Conservation (phyloP, 2,113 vertebrate genomes). For the Australoheros scitulus region DNA sequence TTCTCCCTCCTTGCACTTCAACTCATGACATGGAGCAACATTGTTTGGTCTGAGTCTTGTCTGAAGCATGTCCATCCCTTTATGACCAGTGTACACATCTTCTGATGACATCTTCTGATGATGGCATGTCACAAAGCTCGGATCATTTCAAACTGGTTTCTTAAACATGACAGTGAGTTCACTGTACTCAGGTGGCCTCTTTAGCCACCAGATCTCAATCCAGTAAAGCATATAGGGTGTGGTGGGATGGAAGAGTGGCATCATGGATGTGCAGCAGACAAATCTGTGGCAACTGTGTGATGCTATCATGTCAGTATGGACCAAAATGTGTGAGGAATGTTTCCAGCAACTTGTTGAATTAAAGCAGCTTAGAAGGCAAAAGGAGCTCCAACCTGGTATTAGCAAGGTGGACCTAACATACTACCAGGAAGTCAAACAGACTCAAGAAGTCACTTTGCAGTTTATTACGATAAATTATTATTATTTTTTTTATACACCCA, state of each 20-base stretch:
- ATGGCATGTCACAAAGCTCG: not conserved
- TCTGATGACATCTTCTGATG: not conserved
- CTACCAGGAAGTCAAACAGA: conserved; percentile 46
- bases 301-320: not conserved
- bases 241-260: not conserved
- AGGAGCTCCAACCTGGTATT: not conserved
- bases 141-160: not conserved
- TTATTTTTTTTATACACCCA: conserved; percentile 69
- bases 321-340: not conserved
- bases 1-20: too few relatives aligned
- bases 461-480: conserved; percentile 80
- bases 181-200: not conserved
- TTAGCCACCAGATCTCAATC: not conserved
- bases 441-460: conserved; percentile 72
- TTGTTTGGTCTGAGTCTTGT: too few relatives aligned
- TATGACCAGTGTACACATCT: not conserved
- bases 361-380: not conserved
- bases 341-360: not conserved
- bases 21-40: too few relatives aligned
- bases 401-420: not conserved
- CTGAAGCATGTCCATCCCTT: not conserved
- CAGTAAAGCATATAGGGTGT: not conserved
- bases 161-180: not conserved
- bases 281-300: not conserved
- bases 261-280: not conserved